Evolutionary conservation across 2,797 vertebrate genomes (phyloP).

Genomic region (Jordanella pulchra): DNA sequence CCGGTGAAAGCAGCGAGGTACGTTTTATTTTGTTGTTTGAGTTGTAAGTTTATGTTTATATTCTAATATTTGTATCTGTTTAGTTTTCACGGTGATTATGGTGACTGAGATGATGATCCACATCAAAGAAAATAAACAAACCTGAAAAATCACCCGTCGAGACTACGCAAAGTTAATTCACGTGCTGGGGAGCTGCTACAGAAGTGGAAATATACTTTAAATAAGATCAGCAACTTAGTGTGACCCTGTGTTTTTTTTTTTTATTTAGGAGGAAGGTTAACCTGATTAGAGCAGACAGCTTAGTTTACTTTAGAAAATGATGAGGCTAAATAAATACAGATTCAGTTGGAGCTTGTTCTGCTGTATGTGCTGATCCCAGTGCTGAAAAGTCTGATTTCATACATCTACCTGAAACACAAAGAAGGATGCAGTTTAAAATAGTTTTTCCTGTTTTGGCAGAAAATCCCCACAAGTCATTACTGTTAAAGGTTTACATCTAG

Average conservation of each 20-base stretch:
- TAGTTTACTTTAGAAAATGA: background rate
- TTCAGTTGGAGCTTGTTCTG: background rate
- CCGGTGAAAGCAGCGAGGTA: no score
- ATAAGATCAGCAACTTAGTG: background rate
- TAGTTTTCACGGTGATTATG: no score
- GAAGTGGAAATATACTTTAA: background rate
- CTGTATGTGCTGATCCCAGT: background rate
- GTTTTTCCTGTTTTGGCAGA: background rate
- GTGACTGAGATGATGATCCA: no score
- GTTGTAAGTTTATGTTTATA: slow-evolving; percentile 2
- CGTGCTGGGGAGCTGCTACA: background rate
- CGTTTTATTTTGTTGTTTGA: background rate
- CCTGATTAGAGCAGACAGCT: background rate
- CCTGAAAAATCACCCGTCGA: no score
- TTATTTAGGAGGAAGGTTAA: background rate
- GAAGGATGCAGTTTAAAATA: background rate
- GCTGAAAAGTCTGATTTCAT: background rate
- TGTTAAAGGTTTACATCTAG: slow-evolving; percentile 10
- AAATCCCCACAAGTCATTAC: background rate
- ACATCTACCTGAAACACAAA: background rate
- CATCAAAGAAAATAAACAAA: no score
- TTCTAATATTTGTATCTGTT: slow-evolving; percentile 1
- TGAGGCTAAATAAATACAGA: background rate
- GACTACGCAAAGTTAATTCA: no score
- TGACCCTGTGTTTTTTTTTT: background rate